Evolutionary conservation across 1,140 invertebrate species (phyloP), one percentile per base, ranked within the genome.

Genomic region (Magallana gigas): DNA sequence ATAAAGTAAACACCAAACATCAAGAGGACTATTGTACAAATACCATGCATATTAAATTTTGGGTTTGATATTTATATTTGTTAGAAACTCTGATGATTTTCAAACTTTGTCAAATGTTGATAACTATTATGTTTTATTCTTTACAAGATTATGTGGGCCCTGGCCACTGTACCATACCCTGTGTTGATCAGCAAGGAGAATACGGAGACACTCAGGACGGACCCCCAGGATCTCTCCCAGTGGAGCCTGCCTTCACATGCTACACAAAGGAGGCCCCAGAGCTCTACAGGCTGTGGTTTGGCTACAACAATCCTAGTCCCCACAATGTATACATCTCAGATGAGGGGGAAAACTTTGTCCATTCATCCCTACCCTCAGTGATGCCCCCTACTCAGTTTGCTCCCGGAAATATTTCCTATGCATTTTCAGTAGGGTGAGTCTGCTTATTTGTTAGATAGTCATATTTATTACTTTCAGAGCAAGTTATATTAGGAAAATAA

Each of bases 121-220:
- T 48, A 48, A 48, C 3, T 48, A 48, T 4, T 48, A 71, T 86
- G n/a, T 48, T 48, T 48, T 48, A 5, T 48, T 48, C 82, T 48
- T 48, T 4, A 48, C 36, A 48, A 93, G 92, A 92, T 83, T 92
- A 88, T 89, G 92, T 93, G 88, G 92, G 92, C 7, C 90, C 90
- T n/a, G 90, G 91, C 57, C 87, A 91, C 60, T 93, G 92, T 85
- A 89, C 86, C 76, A 92, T 93, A 11, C 89, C 88, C 1, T 93
- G 92, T 89, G 83, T 86, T 11, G 59, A 91, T n/a, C 68, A 88
- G 12, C 92, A 92, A 56, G 92, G 92, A 36, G 87, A 90, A 56
- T 92, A 92, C 84, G 88, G 86, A 12, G 90, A 92, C 71, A 86
- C 64, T 8, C n/a, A 85, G 81, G 92, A 92, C 85, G 90, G 90